These are phyloP conservation scores for Ceyx melanurus DNA, from an alignment of 2,113 vertebrate genomes.

Conservation along the genomic window DNA sequence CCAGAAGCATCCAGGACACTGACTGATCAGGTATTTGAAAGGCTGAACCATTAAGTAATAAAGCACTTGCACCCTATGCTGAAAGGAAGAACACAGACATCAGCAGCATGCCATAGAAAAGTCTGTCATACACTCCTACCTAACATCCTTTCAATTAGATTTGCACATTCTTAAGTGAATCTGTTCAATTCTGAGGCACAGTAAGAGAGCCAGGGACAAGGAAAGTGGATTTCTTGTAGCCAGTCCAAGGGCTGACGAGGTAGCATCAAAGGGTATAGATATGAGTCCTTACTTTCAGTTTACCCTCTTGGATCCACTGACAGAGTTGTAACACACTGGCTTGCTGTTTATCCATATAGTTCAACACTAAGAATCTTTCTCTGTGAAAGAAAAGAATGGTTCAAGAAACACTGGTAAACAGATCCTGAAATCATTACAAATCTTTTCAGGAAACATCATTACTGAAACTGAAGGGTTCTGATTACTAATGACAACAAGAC, in stretches of 20 bases:
- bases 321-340: slow-evolving; percentile 83
- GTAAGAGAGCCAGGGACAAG: neutral
- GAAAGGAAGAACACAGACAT: neutral
- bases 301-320: slow-evolving; percentile 84
- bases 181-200: neutral
- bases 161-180: neutral
- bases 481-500: neutral
- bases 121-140: neutral
- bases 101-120: neutral
- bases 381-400: slow-evolving; percentile 68
- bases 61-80: neutral
- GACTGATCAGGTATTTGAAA: neutral
- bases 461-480: neutral
- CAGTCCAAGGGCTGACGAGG: neutral
- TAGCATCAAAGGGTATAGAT: neutral
- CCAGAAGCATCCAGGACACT: neutral
- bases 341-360: slow-evolving; percentile 85
- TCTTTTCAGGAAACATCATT: neutral
- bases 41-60: neutral
- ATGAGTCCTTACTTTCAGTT: slow-evolving; percentile 84
- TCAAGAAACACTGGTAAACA: neutral
- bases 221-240: neutral
- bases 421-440: neutral
- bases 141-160: neutral
- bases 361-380: slow-evolving; percentile 89